These are phyloP conservation scores for Drosophila pseudotakahashii DNA, from an alignment of 2,888 invertebrate genomes.

Conservation along the genomic window DNA sequence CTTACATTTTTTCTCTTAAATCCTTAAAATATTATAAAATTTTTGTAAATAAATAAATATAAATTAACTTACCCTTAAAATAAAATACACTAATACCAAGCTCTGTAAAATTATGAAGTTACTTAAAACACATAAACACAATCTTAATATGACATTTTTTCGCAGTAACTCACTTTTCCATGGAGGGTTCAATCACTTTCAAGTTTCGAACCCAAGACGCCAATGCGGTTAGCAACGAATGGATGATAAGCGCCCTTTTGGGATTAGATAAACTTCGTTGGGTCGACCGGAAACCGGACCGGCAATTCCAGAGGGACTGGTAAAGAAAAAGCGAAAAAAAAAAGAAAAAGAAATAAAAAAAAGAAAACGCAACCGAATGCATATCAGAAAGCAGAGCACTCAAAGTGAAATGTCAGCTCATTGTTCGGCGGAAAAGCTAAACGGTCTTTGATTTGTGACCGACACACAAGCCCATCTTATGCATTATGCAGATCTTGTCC, in stretches of 20 bases:
- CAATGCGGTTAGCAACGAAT: slow-evolving; percentile 28
- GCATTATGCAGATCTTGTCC: slow-evolving; percentile 60
- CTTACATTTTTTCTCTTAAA: neutral
- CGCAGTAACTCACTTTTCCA: neutral
- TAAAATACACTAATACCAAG: too few relatives aligned
- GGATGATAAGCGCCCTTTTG: slow-evolving; percentile 34
- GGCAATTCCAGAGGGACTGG: slow-evolving; percentile 14
- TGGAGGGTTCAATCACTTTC: slow-evolving; percentile 59
- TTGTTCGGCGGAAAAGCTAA: slow-evolving; percentile 58
- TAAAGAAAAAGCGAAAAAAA: slow-evolving; percentile 17
- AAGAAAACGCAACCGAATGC: slow-evolving; percentile 43
- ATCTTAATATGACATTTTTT: too few relatives aligned
- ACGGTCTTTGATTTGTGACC: slow-evolving; percentile 70
- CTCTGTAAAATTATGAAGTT: too few relatives aligned
- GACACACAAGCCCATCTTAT: slow-evolving; percentile 28
- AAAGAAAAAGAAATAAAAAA: slow-evolving; percentile 15
- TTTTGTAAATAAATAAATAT: too few relatives aligned
- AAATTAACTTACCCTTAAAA: too few relatives aligned
- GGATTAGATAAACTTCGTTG: slow-evolving; percentile 33
- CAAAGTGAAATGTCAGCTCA: slow-evolving; percentile 73
- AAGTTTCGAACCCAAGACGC: slow-evolving; percentile 56
- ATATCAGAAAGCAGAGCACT: slow-evolving; percentile 72
- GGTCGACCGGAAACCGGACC: slow-evolving; percentile 33
- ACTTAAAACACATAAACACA: too few relatives aligned
- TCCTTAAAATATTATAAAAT: too few relatives aligned